A percentile compares a stretch with the other conserved stretches of the same genome.
These are phyloP conservation scores for Glaucidium brasilianum DNA, from an alignment of 2,113 vertebrate species.

Conservation along the genomic window DNA sequence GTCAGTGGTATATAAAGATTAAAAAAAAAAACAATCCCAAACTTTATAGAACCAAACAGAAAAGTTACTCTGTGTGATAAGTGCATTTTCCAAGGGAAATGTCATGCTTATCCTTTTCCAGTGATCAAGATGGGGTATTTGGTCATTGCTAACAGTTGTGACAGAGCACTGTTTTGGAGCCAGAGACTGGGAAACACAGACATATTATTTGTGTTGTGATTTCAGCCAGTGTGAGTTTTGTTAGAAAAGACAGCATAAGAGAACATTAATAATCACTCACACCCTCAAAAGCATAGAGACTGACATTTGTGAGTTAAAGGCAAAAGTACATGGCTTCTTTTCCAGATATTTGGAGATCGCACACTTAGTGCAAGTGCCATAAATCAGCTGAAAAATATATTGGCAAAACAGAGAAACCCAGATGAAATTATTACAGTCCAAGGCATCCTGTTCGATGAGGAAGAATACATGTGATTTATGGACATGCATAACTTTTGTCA, in stretches of 20 bases:
- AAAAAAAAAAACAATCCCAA: too few relatives aligned
- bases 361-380: neutral
- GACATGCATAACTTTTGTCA: neutral
- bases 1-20: neutral
- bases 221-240: slow-evolving; percentile 18
- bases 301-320: slow-evolving; percentile 20
- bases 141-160: neutral
- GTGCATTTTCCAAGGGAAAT: neutral
- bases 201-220: neutral
- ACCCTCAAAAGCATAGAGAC: neutral
- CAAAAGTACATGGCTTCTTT: neutral
- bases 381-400: slow-evolving; percentile 27
- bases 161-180: neutral
- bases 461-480: neutral
- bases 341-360: slow-evolving; percentile 22
- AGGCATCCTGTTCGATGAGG: neutral
- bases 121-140: neutral
- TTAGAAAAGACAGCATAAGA: neutral
- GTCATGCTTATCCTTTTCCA: neutral
- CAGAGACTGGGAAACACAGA: neutral
- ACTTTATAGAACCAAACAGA: neutral
- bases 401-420: neutral
- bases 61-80: neutral
- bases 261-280: slow-evolving; percentile 1
- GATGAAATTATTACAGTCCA: slow-evolving; percentile 12